phyloP scores from a whole-genome alignment of 2,797 vertebrate genomes.

The Manis pentadactyla region DNA sequence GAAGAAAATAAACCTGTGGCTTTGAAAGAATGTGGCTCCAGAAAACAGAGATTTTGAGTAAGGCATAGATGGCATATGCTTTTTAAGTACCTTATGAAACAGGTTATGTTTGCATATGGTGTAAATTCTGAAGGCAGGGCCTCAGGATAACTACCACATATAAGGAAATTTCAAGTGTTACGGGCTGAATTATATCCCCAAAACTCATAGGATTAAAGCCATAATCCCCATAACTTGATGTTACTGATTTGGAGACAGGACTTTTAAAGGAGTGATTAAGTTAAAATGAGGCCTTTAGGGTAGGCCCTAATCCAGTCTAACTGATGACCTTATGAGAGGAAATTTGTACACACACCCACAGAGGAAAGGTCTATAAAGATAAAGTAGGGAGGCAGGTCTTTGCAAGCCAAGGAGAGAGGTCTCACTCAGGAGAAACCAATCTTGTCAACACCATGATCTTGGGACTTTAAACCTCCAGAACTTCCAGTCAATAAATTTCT shows the following conservation, averaged over 20 bases:
- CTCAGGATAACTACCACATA: not conserved
- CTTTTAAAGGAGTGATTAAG: not conserved
- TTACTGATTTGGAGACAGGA: not conserved
- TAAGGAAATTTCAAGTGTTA: not conserved
- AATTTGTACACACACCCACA: not conserved
- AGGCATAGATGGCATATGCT: not conserved
- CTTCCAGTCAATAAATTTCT: not conserved
- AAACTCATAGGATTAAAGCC: not conserved
- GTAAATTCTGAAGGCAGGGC: not conserved
- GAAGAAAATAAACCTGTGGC: not conserved
- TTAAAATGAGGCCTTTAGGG: not conserved
- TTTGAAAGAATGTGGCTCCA: not conserved
- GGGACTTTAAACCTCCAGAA: not conserved
- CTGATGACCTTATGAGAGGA: not conserved
- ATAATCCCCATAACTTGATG: not conserved
- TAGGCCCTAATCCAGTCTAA: not conserved
- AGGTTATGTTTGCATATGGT: not conserved
- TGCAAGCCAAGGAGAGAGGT: not conserved
- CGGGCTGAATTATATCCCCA: not conserved
- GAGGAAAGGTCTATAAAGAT: not conserved
- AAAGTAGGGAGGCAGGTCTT: not conserved
- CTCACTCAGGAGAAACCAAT: not conserved
- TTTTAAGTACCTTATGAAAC: not conserved
- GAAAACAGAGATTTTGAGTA: not conserved
- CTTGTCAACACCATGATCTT: not conserved